phyloP scores from a whole-genome alignment of 2,113 vertebrate genomes.

The Tyto alba region DNA sequence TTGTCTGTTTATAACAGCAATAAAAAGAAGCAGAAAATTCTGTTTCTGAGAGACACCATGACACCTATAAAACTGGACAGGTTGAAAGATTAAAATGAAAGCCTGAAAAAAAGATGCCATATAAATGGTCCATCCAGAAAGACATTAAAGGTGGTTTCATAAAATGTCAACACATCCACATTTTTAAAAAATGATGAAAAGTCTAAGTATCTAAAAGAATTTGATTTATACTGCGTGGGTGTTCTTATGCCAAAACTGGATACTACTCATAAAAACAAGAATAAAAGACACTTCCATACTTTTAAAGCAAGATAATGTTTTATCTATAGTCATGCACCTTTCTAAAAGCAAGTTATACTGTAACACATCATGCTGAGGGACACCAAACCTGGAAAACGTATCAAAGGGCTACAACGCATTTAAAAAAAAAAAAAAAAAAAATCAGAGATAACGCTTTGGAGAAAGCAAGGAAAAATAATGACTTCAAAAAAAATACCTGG shows the following conservation, averaged over 20 bases:
- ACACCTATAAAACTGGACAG: not conserved
- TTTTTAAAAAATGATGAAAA: not conserved
- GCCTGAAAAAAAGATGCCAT: not conserved
- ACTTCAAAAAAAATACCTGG: not conserved
- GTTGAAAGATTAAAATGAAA: constrained; percentile 14
- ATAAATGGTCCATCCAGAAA: not conserved
- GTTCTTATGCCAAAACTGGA: not conserved
- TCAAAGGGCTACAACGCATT: not conserved
- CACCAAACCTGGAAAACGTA: not conserved
- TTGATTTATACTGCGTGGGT: not conserved
- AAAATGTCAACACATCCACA: not conserved
- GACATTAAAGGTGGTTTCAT: not conserved
- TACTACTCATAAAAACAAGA: not conserved
- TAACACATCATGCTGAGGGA: not conserved
- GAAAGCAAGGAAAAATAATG: not conserved
- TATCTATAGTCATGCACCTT: not conserved
- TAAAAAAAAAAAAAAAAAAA: not conserved
- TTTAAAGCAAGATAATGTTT: not conserved
- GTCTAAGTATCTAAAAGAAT: not conserved
- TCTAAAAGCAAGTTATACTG: not conserved
- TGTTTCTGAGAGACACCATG: not conserved
- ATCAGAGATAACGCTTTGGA: not conserved
- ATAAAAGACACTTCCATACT: not conserved
- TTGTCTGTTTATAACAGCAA: constrained; percentile 9
- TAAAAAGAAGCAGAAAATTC: constrained; percentile 30